Percentiles rank a stretch among this genome's conserved stretches.
These are phyloP conservation scores for Pseudochirops cupreus DNA, from an alignment of 2,797 vertebrate genomes.

Conservation along the genomic window DNA sequence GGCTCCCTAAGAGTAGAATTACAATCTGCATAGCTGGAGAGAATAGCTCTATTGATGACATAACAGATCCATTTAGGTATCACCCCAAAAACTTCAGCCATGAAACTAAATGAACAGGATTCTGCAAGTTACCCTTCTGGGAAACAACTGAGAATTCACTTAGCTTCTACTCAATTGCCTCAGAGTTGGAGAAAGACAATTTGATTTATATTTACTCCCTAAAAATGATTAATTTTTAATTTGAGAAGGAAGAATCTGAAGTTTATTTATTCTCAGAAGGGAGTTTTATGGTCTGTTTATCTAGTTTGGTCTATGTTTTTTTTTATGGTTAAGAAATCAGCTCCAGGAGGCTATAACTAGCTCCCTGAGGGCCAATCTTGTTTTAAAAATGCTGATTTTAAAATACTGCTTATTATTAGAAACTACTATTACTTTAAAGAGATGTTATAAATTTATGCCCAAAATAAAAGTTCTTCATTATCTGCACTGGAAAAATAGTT, in stretches of 20 bases:
- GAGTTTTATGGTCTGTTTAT: neutral
- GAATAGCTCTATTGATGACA: neutral
- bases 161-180: conserved; percentile 5
- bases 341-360: neutral
- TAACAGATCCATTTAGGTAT: neutral
- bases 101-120: neutral
- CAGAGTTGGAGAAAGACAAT: conserved; percentile 42
- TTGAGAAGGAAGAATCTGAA: neutral
- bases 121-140: neutral
- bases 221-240: neutral
- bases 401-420: neutral
- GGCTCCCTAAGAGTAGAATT: neutral
- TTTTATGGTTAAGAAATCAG: neutral
- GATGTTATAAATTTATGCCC: neutral
- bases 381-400: neutral
- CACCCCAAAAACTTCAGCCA: neutral
- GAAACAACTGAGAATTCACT: conserved; percentile 21
- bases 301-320: neutral
- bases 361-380: neutral
- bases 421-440: neutral
- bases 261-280: neutral
- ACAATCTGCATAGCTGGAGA: neutral
- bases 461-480: conserved; percentile 43
- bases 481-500: conserved; percentile 27
- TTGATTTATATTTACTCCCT: conserved; percentile 12